These are phyloP conservation scores for Parthenolecanium corni DNA, from an alignment of 2,888 invertebrate species.

Conservation along the genomic window DNA sequence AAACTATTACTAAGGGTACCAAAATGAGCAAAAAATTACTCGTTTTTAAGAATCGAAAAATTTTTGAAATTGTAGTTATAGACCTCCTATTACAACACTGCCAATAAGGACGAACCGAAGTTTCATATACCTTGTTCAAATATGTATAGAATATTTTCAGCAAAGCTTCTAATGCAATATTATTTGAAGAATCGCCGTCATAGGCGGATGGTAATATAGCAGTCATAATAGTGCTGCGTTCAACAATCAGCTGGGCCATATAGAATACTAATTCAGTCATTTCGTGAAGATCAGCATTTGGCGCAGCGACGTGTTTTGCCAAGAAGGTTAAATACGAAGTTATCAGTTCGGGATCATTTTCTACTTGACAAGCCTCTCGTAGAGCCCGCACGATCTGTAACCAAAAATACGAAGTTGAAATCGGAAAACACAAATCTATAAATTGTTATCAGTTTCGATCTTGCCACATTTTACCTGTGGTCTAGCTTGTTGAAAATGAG, in stretches of 20 bases:
- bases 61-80: too few relatives aligned
- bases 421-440: neutral
- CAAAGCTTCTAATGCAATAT: constrained; percentile 54
- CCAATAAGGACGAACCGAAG: too few relatives aligned
- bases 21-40: too few relatives aligned
- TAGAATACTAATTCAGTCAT: constrained; percentile 47
- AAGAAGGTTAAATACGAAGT: constrained; percentile 77
- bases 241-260: constrained; percentile 81
- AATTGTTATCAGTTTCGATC: neutral
- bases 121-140: constrained; percentile 50
- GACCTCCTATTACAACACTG: too few relatives aligned
- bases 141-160: constrained; percentile 63
- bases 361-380: constrained; percentile 79
- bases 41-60: too few relatives aligned
- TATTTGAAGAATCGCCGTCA: constrained; percentile 37
- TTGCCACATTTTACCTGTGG: constrained; percentile 43
- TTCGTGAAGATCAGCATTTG: constrained; percentile 35
- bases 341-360: constrained; percentile 71
- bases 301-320: constrained; percentile 56
- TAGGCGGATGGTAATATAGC: constrained; percentile 56
- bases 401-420: neutral
- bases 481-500: constrained; percentile 62
- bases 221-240: constrained; percentile 73
- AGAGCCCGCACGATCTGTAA: constrained; percentile 47
- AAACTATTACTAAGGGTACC: too few relatives aligned